A percentile compares a stretch with the other conserved stretches of the same genome.
phyloP scores from a whole-genome alignment of 35 echinoderm and acorn worm genomes.

The Heliocidaris tuberculata region DNA sequence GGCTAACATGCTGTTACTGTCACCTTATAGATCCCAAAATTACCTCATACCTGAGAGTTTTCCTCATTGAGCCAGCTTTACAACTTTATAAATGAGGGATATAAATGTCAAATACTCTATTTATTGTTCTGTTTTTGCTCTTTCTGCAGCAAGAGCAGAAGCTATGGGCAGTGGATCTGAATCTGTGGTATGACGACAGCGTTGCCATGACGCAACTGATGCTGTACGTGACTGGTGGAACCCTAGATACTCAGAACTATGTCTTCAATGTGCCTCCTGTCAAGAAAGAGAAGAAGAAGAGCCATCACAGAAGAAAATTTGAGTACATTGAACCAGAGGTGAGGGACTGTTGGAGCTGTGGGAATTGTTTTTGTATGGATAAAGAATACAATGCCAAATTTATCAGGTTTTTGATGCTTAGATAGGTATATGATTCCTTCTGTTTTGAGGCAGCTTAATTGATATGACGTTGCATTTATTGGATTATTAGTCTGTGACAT shows the following conservation, averaged over 20 bases:
- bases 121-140: not conserved
- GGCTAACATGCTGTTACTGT: too few relatives aligned
- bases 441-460: too few relatives aligned
- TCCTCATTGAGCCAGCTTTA: too few relatives aligned
- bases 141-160: constrained; percentile 77
- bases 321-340: constrained; percentile 81
- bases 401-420: not conserved
- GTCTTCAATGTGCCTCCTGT: constrained; percentile 74
- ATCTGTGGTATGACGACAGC: constrained; percentile 95
- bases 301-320: constrained; percentile 62
- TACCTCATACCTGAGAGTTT: too few relatives aligned
- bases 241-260: constrained; percentile 67
- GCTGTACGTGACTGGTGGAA: constrained; percentile 84
- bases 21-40: too few relatives aligned
- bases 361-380: not conserved
- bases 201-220: constrained; percentile 80
- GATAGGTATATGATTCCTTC: too few relatives aligned
- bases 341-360: not conserved
- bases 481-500: too few relatives aligned
- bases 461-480: too few relatives aligned
- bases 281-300: constrained; percentile 96
- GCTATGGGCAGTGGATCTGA: constrained; percentile 89
- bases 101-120: too few relatives aligned
- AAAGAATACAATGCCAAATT: not conserved
- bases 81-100: too few relatives aligned